Evolutionary conservation across 2,888 invertebrate species (phyloP).

Genomic region (Cheilosia urbana): DNA sequence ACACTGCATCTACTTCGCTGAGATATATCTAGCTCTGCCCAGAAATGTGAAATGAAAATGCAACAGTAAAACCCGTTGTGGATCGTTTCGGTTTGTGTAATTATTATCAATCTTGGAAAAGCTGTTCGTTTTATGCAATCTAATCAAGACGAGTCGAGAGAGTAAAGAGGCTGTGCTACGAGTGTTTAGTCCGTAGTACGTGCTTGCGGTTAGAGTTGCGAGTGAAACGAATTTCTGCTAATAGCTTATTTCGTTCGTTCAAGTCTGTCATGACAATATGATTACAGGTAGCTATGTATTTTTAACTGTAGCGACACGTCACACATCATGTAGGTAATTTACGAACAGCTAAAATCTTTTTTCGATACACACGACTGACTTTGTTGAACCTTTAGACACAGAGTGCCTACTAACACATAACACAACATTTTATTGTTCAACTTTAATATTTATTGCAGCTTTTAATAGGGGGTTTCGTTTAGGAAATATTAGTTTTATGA

Average conservation of each 20-base stretch:
- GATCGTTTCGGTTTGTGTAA: slow-evolving; percentile 25
- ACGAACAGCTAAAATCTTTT: neutral
- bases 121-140: slow-evolving; percentile 49
- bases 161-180: slow-evolving; percentile 8
- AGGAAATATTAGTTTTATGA: too few species aligned
- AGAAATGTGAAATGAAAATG: slow-evolving; percentile 32
- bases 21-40: slow-evolving; percentile 29
- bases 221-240: slow-evolving; percentile 52
- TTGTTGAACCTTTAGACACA: too few species aligned
- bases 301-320: neutral
- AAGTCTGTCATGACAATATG: slow-evolving; percentile 39
- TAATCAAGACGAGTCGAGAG: slow-evolving; percentile 29
- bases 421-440: too few species aligned
- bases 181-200: slow-evolving; percentile 39
- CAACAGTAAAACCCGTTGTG: slow-evolving; percentile 41
- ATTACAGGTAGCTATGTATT: slow-evolving; percentile 34
- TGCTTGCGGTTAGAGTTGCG: slow-evolving; percentile 21
- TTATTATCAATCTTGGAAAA: slow-evolving; percentile 46
- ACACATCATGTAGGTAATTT: neutral
- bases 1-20: slow-evolving; percentile 25
- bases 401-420: too few species aligned
- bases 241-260: slow-evolving; percentile 35
- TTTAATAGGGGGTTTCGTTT: too few species aligned
- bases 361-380: neutral
- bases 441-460: too few species aligned